Evolutionary conservation across 2,113 vertebrate species (phyloP).

Genomic region (Podilymbus podiceps): DNA sequence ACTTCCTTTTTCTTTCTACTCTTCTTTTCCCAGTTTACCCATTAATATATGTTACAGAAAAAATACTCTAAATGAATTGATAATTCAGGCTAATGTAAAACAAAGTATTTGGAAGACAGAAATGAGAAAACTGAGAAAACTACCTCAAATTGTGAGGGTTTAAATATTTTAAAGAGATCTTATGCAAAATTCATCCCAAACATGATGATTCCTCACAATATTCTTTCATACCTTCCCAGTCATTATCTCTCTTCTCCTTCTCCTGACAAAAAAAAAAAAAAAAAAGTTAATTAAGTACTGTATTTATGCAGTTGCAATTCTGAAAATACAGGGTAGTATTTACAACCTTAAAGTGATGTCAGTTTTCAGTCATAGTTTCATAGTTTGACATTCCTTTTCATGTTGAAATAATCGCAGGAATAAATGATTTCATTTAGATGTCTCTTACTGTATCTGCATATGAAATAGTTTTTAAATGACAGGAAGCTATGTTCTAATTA

Average conservation of each 20-base stretch:
- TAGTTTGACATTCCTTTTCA: constrained; percentile 16
- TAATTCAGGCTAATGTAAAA: neutral
- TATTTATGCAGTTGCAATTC: neutral
- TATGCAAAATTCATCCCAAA: neutral
- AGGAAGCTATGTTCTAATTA: neutral
- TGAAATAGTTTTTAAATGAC: neutral
- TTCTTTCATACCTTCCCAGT: neutral
- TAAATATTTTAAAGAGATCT: constrained; percentile 18
- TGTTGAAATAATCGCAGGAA: neutral
- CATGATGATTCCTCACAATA: neutral
- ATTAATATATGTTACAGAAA: neutral
- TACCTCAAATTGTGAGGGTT: neutral
- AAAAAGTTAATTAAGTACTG: neutral
- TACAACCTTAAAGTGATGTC: neutral
- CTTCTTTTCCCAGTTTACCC: neutral
- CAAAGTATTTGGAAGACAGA: neutral
- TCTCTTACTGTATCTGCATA: constrained; percentile 9
- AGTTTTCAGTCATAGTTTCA: constrained; percentile 10
- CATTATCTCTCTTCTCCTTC: neutral
- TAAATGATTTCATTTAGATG: constrained; percentile 19
- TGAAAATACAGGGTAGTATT: neutral
- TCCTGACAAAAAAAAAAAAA: neutral
- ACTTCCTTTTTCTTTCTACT: neutral
- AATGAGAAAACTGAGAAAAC: neutral
- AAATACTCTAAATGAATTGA: neutral